Evolutionary conservation across 2,888 invertebrate genomes (phyloP), one percentile per base, ranked within the genome.

Genomic region (Chymomyza amoena): DNA sequence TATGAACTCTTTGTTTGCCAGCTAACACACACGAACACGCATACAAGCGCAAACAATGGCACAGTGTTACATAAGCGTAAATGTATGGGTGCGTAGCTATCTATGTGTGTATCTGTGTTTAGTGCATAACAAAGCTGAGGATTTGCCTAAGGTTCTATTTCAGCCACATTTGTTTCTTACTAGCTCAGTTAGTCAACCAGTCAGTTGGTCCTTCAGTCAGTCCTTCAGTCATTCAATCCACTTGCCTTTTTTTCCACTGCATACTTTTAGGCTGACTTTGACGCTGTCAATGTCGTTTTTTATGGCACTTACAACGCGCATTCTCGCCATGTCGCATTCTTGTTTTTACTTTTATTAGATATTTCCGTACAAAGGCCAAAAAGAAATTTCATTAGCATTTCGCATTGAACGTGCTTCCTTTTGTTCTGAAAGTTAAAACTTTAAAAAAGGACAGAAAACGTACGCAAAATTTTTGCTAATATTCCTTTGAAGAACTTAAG

Each of bases 401-500:
- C 20, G 9, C 54, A 54, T 54, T 54, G 54, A 54, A 54, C 54
- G 16, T 18, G 54, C 54, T 45, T 45, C 13, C 39, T 13, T 45
- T 45, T 45, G 13, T 13, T 13, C 39, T 45, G 10, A 4, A 45
- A 61, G 78, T 69, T 64, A 63, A 71, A 62, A 52, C 60, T 69
- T 73, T 72, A 80, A 83, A 84, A 80, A 76, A 73, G 65, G 64
- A 32, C 1, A 32, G 4, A 32, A 32, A 32, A 2, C 2, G 5
- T 4, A 7, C 32, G 1, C 77, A 76, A 85, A 85, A 85, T 78
- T 68, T 71, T 68, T 68, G 71, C 82, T 83, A 87, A 83, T 87
- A 45, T 45, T 10, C 39, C 13, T 25, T 25, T 25, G 25, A 25
- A 25, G 25, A 25, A 4, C 25, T 25, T 25, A 25, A 3, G 25